These are phyloP conservation scores for Siderastrea radians DNA, from an alignment of 92 coral and sea anemone genomes.

Conservation along the genomic window DNA sequence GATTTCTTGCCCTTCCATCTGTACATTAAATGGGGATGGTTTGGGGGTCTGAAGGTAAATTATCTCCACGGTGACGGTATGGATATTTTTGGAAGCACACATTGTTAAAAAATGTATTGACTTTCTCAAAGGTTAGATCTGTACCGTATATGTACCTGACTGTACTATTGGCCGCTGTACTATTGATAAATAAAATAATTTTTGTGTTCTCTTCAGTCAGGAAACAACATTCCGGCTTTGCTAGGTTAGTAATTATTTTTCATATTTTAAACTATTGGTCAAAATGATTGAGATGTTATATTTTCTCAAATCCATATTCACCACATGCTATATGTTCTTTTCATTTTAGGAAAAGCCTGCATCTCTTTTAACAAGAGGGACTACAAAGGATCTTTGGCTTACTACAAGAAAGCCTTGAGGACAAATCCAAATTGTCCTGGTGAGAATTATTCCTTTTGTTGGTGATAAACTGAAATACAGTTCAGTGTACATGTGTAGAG, in stretches of 20 bases:
- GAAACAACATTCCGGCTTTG: conserved; percentile 96
- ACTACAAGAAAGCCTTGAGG: conserved; percentile 97
- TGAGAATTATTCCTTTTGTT: neutral
- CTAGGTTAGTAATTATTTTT: conserved; percentile 70
- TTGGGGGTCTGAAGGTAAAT: too few relatives aligned
- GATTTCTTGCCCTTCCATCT: too few relatives aligned
- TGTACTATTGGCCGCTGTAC: neutral
- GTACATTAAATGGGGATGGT: too few relatives aligned
- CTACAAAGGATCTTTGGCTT: conserved; percentile 93
- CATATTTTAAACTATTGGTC: neutral
- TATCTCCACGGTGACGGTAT: too few relatives aligned
- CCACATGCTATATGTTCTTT: neutral
- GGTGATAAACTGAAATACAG: neutral
- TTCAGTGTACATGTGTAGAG: too few relatives aligned
- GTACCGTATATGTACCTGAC: neutral
- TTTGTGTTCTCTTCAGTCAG: conserved; percentile 75
- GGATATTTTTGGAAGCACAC: too few relatives aligned
- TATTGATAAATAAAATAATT: neutral
- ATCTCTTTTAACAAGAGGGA: conserved; percentile 98
- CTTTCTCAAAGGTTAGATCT: too few relatives aligned
- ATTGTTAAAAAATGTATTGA: too few relatives aligned
- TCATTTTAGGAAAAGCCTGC: conserved; percentile 90
- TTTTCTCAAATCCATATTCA: neutral
- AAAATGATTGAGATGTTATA: neutral
- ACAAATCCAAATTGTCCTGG: conserved; percentile 99